A percentile compares a stretch with the other conserved stretches of the same genome.
Evolutionary conservation across 2,113 vertebrate genomes (phyloP).

Genomic region (Anolis carolinensis): DNA sequence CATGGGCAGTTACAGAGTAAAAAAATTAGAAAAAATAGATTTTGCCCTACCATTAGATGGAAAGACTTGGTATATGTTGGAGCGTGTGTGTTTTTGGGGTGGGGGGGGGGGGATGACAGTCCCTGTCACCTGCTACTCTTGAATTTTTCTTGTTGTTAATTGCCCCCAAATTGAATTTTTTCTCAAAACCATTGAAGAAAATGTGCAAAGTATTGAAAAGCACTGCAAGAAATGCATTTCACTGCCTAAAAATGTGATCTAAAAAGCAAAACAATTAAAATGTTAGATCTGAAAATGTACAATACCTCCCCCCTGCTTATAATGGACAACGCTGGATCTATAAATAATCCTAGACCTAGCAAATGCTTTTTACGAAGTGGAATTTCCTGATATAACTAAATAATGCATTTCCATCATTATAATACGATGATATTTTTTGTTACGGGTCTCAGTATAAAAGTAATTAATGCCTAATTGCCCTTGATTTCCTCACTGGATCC

Average conservation of each 20-base stretch:
- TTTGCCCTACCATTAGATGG: not conserved
- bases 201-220: constrained; percentile 20
- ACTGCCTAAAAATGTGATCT: constrained; percentile 39
- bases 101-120: too few relatives aligned
- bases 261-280: not conserved
- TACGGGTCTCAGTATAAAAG: constrained; percentile 44
- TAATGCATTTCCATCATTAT: not conserved
- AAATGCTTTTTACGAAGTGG: not conserved
- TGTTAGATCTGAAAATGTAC: not conserved
- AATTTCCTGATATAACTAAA: constrained; percentile 35
- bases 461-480: constrained; percentile 61
- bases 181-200: not conserved
- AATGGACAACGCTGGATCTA: not conserved
- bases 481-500: constrained; percentile 50
- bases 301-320: not conserved
- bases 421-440: constrained; percentile 40
- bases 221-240: constrained; percentile 38
- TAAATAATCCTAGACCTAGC: constrained; percentile 37
- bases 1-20: not conserved
- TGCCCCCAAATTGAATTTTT: not conserved
- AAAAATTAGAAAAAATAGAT: not conserved
- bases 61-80: not conserved
- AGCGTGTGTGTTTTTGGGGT: too few relatives aligned
- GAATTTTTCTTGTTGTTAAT: too few relatives aligned
- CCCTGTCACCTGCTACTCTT: too few relatives aligned